Conservation (phyloP, 2,113 vertebrate species). For the Coreoperca whiteheadi region DNA sequence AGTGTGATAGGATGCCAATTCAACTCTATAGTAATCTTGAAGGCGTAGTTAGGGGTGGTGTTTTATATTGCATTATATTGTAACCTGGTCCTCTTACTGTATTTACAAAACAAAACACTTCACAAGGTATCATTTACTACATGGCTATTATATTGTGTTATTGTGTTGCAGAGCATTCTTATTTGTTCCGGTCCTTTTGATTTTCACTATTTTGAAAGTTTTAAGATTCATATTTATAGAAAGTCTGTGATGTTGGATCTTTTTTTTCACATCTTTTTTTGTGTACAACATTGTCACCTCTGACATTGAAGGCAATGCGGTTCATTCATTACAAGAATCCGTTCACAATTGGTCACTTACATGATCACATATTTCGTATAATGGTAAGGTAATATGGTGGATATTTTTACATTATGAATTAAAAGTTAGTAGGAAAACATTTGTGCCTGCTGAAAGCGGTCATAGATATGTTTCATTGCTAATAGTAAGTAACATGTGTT, state of each 20-base stretch:
- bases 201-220: neutral
- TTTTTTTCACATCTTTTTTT: neutral
- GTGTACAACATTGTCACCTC: neutral
- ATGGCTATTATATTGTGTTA: neutral
- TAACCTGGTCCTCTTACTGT: neutral
- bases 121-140: constrained; percentile 6
- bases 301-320: neutral
- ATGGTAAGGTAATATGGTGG: neutral
- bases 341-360: neutral
- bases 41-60: neutral
- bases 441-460: neutral
- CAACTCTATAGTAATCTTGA: constrained; percentile 6
- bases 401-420: neutral
- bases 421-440: neutral
- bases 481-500: neutral
- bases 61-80: constrained; percentile 7
- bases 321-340: neutral
- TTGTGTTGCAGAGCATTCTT: neutral
- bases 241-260: neutral
- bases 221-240: neutral
- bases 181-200: constrained; percentile 11
- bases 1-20: neutral
- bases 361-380: neutral
- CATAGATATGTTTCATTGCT: neutral
- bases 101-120: neutral